Conservation (phyloP, 2,888 invertebrate genomes). For the Cataglyphis livida region DNA sequence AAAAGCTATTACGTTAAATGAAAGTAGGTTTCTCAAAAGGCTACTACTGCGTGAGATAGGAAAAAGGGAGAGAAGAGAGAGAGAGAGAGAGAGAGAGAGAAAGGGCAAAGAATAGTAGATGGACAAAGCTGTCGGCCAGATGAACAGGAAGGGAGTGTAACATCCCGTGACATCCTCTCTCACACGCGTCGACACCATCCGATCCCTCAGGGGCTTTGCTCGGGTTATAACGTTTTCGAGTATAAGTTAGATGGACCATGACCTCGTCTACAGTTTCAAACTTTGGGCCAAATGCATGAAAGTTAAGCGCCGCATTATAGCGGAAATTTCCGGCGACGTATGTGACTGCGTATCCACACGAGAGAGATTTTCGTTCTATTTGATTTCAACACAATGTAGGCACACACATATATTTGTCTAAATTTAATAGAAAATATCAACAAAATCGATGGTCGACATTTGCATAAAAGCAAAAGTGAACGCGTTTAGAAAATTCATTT, state of each 20-base stretch:
- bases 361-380: constrained; percentile 16
- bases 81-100: constrained; percentile 13
- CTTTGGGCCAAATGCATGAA: constrained; percentile 31
- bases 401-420: not conserved
- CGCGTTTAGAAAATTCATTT: not conserved
- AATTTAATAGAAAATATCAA: not conserved
- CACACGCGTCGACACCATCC: constrained; percentile 61
- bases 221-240: constrained; percentile 45
- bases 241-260: constrained; percentile 52
- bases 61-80: constrained; percentile 11
- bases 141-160: constrained; percentile 74
- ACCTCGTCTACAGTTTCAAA: constrained; percentile 38
- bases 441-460: not conserved
- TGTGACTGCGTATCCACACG: constrained; percentile 10
- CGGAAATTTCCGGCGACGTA: constrained; percentile 22
- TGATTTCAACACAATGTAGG: not conserved
- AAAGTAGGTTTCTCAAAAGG: constrained; percentile 63
- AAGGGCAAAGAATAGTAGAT: constrained; percentile 19
- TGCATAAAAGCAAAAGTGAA: not conserved
- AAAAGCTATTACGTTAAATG: constrained; percentile 69
- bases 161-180: constrained; percentile 72
- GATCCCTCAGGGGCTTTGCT: constrained; percentile 57
- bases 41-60: constrained; percentile 23
- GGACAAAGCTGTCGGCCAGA: constrained; percentile 66
- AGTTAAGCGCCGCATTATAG: constrained; percentile 35